Conservation (phyloP, 2,888 invertebrate species). For the Onchidella celtica region DNA sequence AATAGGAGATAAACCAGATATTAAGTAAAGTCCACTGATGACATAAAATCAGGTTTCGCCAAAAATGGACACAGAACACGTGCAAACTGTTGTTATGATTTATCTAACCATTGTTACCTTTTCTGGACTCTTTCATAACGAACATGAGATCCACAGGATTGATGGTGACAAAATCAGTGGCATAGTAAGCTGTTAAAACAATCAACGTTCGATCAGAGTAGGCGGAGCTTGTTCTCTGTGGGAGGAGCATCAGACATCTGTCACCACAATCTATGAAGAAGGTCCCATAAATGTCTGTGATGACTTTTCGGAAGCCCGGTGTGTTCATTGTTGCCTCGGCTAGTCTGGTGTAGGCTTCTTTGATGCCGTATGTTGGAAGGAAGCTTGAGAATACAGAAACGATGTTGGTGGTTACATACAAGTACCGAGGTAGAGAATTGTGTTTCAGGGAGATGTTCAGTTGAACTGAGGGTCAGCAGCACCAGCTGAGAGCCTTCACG, state of each 20-base stretch:
- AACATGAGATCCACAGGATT: conserved; percentile 64
- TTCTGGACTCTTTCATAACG: conserved; percentile 53
- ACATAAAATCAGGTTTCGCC: too few species aligned
- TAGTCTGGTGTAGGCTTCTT: conserved; percentile 16
- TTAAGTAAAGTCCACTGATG: too few species aligned
- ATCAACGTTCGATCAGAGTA: conserved; percentile 33
- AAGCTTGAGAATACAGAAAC: conserved; percentile 22
- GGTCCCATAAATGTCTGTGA: conserved; percentile 49
- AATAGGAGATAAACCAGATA: too few species aligned
- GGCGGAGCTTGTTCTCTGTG: conserved; percentile 50
- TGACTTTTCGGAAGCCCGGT: not conserved
- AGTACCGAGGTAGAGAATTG: too few species aligned
- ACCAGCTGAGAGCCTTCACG: too few species aligned
- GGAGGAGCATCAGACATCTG: conserved; percentile 33
- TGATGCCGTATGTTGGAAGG: conserved; percentile 19
- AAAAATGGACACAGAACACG: too few species aligned
- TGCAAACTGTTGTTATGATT: too few species aligned
- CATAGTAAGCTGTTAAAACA: conserved; percentile 45
- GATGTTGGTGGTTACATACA: not conserved
- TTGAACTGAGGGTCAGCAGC: too few species aligned
- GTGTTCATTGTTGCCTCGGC: not conserved
- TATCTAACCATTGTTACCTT: too few species aligned
- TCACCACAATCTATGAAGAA: conserved; percentile 32
- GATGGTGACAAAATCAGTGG: conserved; percentile 58
- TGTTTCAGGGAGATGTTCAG: too few species aligned